phyloP scores from a whole-genome alignment of 2,113 vertebrate species.

The Ramphastos sulfuratus region DNA sequence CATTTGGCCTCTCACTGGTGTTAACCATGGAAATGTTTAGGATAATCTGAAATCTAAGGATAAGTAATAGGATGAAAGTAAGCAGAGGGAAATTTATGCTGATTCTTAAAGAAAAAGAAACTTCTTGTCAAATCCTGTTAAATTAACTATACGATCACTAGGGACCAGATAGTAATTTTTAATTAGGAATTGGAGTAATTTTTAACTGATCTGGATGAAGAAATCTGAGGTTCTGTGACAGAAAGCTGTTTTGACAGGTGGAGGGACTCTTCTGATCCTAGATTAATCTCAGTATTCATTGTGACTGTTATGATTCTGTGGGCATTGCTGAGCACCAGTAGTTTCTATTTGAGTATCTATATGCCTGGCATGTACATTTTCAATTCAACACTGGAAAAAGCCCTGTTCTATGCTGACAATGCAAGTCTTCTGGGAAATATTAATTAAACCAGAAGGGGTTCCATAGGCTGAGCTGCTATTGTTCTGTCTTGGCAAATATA shows the following conservation, averaged over 20 bases:
- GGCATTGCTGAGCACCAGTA: background rate
- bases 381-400: background rate
- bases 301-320: background rate
- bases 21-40: background rate
- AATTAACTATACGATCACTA: background rate
- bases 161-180: background rate
- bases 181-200: background rate
- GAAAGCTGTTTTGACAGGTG: background rate
- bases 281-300: background rate
- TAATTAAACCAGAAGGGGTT: background rate
- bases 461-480: background rate
- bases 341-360: background rate
- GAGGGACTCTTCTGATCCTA: background rate
- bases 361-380: background rate
- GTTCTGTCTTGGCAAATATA: background rate
- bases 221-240: background rate
- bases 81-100: background rate
- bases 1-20: background rate
- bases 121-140: background rate
- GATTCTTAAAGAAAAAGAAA: background rate
- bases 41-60: background rate
- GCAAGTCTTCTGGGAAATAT: background rate
- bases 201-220: background rate
- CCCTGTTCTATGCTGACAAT: background rate
- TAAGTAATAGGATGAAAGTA: background rate